Base-by-base conservation (phyloP, 2,888 invertebrate species). In the Nymphalis polychloros region DNA sequence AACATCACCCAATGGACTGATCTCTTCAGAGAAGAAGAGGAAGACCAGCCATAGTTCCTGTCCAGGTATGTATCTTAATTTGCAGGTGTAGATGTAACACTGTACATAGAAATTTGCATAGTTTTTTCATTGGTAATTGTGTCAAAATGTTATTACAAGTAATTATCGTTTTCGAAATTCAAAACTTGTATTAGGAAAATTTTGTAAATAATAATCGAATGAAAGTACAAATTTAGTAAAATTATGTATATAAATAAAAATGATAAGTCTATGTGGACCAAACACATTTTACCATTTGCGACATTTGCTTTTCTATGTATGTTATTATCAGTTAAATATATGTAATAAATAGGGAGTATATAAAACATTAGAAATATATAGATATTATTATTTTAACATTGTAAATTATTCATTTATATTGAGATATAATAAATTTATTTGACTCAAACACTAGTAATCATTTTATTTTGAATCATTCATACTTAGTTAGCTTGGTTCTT, bases 21-120 rank as follows among this genome's bases (percentile, higher is more conserved):
- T 94, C 64, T 86, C 88, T 69, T 93, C 93, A 27, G 95, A 95
- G 76, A 95, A 95, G 87, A 94, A 94, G 82, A 88, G 95, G 81
- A 93, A 95, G 77, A 90, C 94, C 76, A 93, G 93, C 84, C 94
- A 94, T 81, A 92, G 92, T 79, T 90, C 90, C 85, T 90, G 90
- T 87, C 86, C 92, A 91, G 93, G 93, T 93, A 84, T 79, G 83
- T 82, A 79, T 76, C 72, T 74, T 48, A 71, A 75, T 68, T 72
- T 77, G 64, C 73, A 74, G 63, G 74, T 64, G 57, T 74, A 72
- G 69, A 7, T 46, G 46, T 52, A 23, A 27, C 46, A 48, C 20
- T 59, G 52, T 53, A 67, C 48, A 63, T 67, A 57, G 50, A 60
- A 23, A 60, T 4, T 6, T 8, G 27, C 47, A 48, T 48, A 8